Conservation (phyloP, 1,140 invertebrate genomes). For the Sitodiplosis mosellana region DNA sequence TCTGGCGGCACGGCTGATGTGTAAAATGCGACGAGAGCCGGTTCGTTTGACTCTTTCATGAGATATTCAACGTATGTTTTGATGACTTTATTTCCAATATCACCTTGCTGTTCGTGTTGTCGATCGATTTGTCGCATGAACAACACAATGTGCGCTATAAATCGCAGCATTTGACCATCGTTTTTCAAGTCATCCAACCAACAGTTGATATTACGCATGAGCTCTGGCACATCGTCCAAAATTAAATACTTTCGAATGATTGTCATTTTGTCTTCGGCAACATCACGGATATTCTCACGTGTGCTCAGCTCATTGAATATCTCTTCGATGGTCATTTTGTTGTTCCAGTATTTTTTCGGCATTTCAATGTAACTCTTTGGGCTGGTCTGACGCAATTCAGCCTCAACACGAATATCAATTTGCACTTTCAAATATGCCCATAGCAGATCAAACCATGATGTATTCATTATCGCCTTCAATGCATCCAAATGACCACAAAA, state of each 20-base stretch:
- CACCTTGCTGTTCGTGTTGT: slow-evolving; percentile 34
- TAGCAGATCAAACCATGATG: slow-evolving; percentile 72
- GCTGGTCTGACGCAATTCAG: slow-evolving; percentile 31
- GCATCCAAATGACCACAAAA: slow-evolving; percentile 69
- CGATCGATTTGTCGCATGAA: slow-evolving; percentile 62
- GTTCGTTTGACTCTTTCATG: slow-evolving; percentile 44
- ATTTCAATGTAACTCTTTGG: slow-evolving; percentile 33
- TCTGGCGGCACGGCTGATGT: slow-evolving; percentile 49
- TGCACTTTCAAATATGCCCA: slow-evolving; percentile 75
- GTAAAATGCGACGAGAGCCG: slow-evolving; percentile 69
- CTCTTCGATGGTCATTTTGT: slow-evolving; percentile 49
- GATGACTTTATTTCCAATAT: slow-evolving; percentile 52
- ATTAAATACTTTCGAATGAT: slow-evolving; percentile 62
- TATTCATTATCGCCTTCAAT: slow-evolving; percentile 46
- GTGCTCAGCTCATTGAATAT: slow-evolving; percentile 44
- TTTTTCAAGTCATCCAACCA: slow-evolving; percentile 22
- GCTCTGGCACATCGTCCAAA: slow-evolving; percentile 41
- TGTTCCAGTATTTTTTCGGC: slow-evolving; percentile 62
- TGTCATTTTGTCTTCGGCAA: slow-evolving; percentile 38
- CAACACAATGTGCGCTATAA: slow-evolving; percentile 68
- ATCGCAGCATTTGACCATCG: slow-evolving; percentile 25
- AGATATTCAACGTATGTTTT: slow-evolving; percentile 48
- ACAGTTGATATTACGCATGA: slow-evolving; percentile 32
- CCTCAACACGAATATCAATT: slow-evolving; percentile 71
- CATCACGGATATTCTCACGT: slow-evolving; percentile 33